Conservation (phyloP, 2,888 invertebrate genomes). For the Sicus ferrugineus region DNA sequence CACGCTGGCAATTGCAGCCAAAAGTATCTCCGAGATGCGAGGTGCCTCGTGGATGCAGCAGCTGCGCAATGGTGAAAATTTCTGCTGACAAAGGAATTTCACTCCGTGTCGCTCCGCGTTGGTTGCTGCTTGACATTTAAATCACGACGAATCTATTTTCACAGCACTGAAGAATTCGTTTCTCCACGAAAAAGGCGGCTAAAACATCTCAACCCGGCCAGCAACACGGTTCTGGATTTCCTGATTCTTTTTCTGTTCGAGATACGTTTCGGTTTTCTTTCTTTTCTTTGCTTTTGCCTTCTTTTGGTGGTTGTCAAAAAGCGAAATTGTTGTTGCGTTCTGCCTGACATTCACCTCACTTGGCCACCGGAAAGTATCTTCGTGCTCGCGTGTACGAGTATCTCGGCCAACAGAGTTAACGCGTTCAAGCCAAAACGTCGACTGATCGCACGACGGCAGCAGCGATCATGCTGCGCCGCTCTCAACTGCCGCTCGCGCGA, state of each 20-base stretch:
- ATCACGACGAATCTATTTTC: not conserved
- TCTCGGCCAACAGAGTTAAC: conserved; percentile 52
- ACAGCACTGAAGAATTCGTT: not conserved
- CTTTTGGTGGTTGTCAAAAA: conserved; percentile 23
- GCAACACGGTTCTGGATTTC: not conserved
- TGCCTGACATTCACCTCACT: conserved; percentile 2
- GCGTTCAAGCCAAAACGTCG: conserved; percentile 59
- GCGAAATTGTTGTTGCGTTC: not conserved
- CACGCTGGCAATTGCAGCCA: not conserved
- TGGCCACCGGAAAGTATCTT: not conserved
- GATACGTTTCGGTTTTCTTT: no score
- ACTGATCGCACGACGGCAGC: conserved; percentile 44
- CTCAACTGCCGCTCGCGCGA: not conserved
- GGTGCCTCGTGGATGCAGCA: not conserved
- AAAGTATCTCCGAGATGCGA: not conserved
- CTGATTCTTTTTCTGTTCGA: not conserved
- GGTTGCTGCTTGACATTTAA: conserved; percentile 1
- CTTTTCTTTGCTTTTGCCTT: not conserved
- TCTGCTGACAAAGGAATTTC: conserved; percentile 24
- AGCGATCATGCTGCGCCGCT: not conserved
- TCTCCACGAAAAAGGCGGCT: not conserved
- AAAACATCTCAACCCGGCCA: not conserved
- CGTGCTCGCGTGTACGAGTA: not conserved
- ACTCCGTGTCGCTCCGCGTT: not conserved
- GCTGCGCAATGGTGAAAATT: not conserved